Conservation (phyloP, 2,113 vertebrate species). For the Motacilla tschutschensis region DNA sequence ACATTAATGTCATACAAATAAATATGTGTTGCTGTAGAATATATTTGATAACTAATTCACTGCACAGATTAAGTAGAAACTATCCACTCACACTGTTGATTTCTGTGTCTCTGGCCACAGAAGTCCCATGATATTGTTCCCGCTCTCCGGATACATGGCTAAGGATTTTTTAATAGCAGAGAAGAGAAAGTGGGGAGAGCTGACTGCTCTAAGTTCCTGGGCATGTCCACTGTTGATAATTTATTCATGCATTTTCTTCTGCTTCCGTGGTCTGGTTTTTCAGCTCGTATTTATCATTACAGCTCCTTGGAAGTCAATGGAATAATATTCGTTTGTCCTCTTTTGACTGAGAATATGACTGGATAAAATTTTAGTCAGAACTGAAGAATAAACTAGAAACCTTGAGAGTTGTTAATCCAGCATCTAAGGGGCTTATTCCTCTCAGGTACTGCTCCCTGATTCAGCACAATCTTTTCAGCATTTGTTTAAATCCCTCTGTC, state of each 20-base stretch:
- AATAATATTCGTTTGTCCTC: neutral
- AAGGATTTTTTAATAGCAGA: neutral
- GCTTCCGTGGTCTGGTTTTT: neutral
- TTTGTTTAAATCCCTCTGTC: conserved; percentile 1
- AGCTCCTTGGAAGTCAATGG: neutral
- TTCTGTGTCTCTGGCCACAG: neutral
- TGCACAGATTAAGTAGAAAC: neutral
- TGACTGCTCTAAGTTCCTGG: neutral
- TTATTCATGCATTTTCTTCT: conserved; percentile 22
- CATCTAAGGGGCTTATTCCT: neutral
- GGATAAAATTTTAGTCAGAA: neutral
- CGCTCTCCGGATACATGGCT: neutral
- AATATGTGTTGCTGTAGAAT: neutral
- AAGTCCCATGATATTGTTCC: neutral
- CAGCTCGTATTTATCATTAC: neutral
- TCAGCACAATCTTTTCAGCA: conserved; percentile 13
- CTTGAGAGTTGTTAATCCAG: neutral
- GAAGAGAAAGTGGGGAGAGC: neutral
- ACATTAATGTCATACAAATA: neutral
- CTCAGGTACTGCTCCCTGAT: neutral
- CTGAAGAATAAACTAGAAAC: neutral
- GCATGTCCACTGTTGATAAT: neutral
- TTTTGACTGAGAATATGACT: neutral
- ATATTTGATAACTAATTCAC: conserved; percentile 26
- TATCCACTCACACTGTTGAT: neutral